Percentiles rank a stretch among this genome's conserved stretches.
These are phyloP conservation scores for Semnornis frantzii DNA, from an alignment of 2,113 vertebrate genomes.

Conservation along the genomic window DNA sequence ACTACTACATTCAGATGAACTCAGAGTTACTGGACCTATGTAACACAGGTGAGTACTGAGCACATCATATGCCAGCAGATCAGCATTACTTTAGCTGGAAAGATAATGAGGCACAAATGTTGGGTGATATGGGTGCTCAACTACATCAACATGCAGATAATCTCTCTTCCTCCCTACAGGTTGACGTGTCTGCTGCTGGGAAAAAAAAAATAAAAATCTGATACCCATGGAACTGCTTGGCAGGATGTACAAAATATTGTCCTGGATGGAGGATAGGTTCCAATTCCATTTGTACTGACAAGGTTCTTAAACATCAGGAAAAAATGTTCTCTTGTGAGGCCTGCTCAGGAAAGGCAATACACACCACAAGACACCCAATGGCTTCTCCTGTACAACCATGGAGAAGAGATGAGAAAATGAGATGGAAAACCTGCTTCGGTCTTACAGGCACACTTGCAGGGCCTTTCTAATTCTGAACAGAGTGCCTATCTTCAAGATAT, in stretches of 20 bases:
- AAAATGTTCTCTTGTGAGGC: not conserved
- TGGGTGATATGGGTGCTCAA: not conserved
- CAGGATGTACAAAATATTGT: no score
- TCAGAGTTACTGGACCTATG: not conserved
- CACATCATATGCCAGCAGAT: not conserved
- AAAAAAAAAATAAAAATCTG: no score
- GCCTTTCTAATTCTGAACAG: not conserved
- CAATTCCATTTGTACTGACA: no score
- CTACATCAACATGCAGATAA: not conserved
- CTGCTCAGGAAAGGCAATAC: not conserved
- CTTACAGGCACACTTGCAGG: not conserved
- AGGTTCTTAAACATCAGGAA: not conserved
- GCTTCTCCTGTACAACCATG: not conserved
- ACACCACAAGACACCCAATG: not conserved
- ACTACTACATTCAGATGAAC: no score
- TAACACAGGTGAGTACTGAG: not conserved
- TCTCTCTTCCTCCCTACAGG: not conserved
- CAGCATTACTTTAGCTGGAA: not conserved
- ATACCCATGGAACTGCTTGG: no score
- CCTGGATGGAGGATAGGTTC: no score
- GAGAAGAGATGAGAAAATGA: not conserved
- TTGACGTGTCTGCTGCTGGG: no score
- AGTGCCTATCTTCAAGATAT: not conserved
- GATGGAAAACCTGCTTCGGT: no score
- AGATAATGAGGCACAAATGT: not conserved